These are phyloP conservation scores for Oncorhynchus kisutch DNA, from an alignment of 2,113 vertebrate species.

Conservation along the genomic window DNA sequence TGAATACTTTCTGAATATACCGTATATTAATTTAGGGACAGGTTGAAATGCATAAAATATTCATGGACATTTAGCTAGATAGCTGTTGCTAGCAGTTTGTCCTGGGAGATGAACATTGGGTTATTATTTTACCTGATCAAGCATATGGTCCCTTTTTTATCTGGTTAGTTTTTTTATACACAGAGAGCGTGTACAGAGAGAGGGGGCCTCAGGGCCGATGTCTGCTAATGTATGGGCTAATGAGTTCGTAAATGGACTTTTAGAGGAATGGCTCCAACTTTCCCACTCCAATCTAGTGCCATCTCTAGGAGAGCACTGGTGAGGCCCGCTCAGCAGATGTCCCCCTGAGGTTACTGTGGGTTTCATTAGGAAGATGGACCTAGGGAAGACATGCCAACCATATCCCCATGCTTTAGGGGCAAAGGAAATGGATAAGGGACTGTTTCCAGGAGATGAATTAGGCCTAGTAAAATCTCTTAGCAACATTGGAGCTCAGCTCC, in stretches of 20 bases:
- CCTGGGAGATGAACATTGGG: no score
- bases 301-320: not conserved
- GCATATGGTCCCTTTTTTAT: no score
- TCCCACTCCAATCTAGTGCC: slow-evolving; percentile 10
- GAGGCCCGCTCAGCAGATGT: not conserved
- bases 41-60: no score
- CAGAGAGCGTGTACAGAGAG: slow-evolving; percentile 2
- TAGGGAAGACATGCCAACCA: not conserved
- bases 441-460: no score
- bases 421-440: not conserved
- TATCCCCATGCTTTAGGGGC: slow-evolving; percentile 3
- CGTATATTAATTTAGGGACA: no score
- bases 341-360: slow-evolving; percentile 2
- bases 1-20: no score
- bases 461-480: no score
- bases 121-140: no score
- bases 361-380: not conserved
- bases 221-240: slow-evolving; percentile 28
- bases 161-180: not conserved
- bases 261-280: slow-evolving; percentile 7
- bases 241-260: slow-evolving; percentile 34
- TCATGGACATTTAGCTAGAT: no score
- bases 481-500: no score
- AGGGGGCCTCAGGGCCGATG: slow-evolving; percentile 1
- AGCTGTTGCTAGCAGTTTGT: no score